Evolutionary conservation across 1,140 invertebrate species (phyloP).

Genomic region (Drosophila persimilis): DNA sequence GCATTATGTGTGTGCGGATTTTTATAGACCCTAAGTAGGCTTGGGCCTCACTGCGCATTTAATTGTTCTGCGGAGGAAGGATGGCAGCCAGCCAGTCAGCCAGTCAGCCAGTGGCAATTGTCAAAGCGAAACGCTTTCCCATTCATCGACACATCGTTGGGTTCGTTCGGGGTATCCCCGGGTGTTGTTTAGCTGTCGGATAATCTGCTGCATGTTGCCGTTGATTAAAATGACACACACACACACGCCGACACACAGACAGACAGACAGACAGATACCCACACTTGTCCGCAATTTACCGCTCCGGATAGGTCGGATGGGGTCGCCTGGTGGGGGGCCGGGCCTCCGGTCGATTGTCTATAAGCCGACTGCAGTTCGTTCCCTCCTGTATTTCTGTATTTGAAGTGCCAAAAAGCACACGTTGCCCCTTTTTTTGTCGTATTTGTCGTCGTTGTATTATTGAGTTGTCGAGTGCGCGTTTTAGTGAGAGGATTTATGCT

Average conservation of each 20-base stretch:
- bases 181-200: conserved; percentile 78
- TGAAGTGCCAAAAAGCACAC: conserved; percentile 79
- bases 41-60: conserved; percentile 68
- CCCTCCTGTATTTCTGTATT: conserved; percentile 28
- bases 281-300: conserved; percentile 33
- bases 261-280: not conserved
- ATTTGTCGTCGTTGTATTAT: conserved; percentile 41
- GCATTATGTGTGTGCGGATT: conserved; percentile 4
- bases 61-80: conserved; percentile 53
- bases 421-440: conserved; percentile 32
- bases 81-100: conserved; percentile 2
- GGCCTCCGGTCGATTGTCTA: conserved; percentile 56
- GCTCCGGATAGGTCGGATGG: conserved; percentile 17
- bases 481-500: conserved; percentile 72
- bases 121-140: conserved; percentile 52
- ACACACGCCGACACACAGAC: conserved; percentile 11
- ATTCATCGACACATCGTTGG: conserved; percentile 35
- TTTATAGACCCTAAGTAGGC: conserved; percentile 68
- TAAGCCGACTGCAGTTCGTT: conserved; percentile 61
- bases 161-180: conserved; percentile 11
- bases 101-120: conserved; percentile 41
- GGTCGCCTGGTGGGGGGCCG: conserved; percentile 12
- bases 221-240: conserved; percentile 71
- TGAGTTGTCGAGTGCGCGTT: conserved; percentile 62
- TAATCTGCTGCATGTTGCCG: conserved; percentile 73